Evolutionary conservation across 2,797 vertebrate genomes (phyloP).

Genomic region (Muraenolepis orangiensis): DNA sequence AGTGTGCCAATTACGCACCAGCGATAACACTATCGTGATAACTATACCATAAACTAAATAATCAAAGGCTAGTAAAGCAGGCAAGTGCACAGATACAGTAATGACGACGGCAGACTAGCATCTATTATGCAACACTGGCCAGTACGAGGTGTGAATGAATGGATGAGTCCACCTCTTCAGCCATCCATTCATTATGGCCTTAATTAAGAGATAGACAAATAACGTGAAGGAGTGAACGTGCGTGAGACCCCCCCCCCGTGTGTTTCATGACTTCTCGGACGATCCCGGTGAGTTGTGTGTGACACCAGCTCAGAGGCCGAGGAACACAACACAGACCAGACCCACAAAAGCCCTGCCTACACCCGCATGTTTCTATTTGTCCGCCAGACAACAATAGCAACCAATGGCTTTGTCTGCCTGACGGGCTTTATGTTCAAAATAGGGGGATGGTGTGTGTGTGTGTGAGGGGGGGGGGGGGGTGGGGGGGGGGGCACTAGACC

Average conservation of each 20-base stretch:
- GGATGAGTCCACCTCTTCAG: background rate
- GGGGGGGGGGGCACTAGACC: constrained; percentile 37
- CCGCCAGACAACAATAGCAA: constrained; percentile 49
- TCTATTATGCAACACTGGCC: background rate
- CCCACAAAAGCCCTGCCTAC: constrained; percentile 31
- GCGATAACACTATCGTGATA: background rate
- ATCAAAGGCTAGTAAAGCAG: background rate
- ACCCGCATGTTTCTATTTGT: constrained; percentile 40
- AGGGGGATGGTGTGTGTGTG: too few species aligned
- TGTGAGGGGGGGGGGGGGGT: too few species aligned
- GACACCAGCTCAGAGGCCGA: constrained; percentile 14
- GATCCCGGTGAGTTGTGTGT: too few species aligned
- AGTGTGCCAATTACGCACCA: background rate
- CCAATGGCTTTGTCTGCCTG: constrained; percentile 52
- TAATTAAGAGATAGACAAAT: too few species aligned
- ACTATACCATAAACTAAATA: background rate
- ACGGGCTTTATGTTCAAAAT: constrained; percentile 48
- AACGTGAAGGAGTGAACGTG: too few species aligned
- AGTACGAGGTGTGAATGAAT: background rate
- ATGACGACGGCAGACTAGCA: too few species aligned
- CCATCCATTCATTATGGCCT: background rate
- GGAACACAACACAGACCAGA: constrained; percentile 49
- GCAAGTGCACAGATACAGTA: too few species aligned
- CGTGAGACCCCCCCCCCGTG: too few species aligned
- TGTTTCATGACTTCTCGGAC: too few species aligned